Conservation (phyloP, 2,888 invertebrate genomes). For the Spisula subtruncata region DNA sequence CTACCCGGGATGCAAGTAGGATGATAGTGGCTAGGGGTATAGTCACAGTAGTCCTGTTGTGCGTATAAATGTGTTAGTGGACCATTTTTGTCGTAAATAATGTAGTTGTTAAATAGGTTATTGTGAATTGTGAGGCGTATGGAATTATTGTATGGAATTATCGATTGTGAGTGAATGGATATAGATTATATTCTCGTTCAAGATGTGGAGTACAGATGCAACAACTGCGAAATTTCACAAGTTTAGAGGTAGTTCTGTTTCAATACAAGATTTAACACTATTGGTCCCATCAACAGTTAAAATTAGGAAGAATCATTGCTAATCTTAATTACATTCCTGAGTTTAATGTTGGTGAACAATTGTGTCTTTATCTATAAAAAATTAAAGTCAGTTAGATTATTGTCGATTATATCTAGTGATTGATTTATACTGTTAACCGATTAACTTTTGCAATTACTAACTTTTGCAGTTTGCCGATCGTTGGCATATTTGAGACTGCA, state of each 20-base stretch:
- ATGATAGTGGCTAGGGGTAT: background rate
- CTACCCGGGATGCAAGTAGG: background rate
- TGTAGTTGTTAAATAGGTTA: background rate
- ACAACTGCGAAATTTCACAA: conserved; percentile 69
- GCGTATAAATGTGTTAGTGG: background rate
- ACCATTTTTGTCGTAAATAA: background rate
- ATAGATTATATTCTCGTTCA: background rate
- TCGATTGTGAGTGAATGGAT: background rate
- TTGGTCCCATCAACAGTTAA: too few species aligned
- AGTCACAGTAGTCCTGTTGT: background rate
- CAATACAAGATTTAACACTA: background rate
- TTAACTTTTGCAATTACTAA: too few species aligned
- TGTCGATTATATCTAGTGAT: too few species aligned
- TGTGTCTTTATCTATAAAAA: too few species aligned
- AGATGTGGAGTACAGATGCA: conserved; percentile 60
- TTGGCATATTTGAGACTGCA: too few species aligned
- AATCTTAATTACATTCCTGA: too few species aligned
- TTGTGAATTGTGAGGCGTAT: too few species aligned
- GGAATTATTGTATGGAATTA: background rate
- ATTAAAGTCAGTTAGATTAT: too few species aligned
- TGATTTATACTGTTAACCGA: too few species aligned
- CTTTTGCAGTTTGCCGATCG: too few species aligned
- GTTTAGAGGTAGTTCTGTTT: conserved; percentile 59
- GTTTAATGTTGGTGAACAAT: too few species aligned
- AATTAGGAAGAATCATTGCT: too few species aligned